phyloP scores from a whole-genome alignment of 2,888 invertebrate species.

The Laothoe populi region DNA sequence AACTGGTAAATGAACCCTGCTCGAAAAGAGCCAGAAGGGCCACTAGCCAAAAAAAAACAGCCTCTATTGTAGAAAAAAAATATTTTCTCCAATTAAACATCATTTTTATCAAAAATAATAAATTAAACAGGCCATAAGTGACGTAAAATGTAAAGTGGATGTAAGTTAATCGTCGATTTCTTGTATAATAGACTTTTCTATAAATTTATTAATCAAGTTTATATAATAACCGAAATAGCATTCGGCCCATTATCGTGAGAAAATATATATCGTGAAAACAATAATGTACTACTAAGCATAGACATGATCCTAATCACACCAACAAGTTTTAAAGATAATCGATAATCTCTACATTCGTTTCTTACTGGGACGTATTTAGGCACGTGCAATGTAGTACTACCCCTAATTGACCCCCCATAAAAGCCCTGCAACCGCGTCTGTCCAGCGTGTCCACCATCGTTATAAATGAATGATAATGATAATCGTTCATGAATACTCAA shows the following conservation, averaged over 20 bases:
- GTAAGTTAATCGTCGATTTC: background rate
- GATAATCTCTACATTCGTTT: no score
- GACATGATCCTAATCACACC: no score
- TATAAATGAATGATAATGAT: no score
- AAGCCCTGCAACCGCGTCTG: background rate
- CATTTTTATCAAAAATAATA: background rate
- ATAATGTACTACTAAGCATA: no score
- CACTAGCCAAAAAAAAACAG: background rate
- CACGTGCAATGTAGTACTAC: background rate
- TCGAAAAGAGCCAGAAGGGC: background rate
- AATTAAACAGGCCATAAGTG: background rate
- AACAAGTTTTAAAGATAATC: no score
- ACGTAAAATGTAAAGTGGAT: background rate
- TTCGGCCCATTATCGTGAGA: no score
- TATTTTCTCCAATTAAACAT: background rate
- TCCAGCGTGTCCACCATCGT: background rate
- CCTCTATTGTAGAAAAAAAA: background rate
- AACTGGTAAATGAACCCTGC: background rate
- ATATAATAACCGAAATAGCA: no score
- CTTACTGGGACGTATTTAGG: no score
- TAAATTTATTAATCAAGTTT: slow-evolving; percentile 2
- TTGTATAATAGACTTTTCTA: background rate
- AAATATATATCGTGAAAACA: no score
- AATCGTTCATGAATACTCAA: no score
- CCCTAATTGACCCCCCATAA: background rate